A percentile compares a stretch with the other conserved stretches of the same genome.
Evolutionary conservation across 2,113 vertebrate species (phyloP).

Genomic region (Gallinago undulata): DNA sequence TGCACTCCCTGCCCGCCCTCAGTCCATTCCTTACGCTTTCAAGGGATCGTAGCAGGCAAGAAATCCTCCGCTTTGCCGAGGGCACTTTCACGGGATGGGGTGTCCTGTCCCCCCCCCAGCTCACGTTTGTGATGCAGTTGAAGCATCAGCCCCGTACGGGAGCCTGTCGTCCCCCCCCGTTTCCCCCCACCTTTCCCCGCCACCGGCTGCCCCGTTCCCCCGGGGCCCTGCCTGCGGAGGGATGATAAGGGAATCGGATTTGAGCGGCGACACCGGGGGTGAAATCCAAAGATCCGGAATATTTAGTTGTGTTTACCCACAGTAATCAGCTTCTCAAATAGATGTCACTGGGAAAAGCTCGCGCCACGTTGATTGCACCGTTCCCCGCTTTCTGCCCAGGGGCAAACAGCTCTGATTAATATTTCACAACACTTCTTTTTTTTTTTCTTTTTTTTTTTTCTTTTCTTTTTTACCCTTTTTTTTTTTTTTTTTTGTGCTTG

Average conservation of each 20-base stretch:
- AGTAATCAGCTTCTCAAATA: constrained; percentile 75
- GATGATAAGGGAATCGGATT: constrained; percentile 79
- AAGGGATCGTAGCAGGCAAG: constrained; percentile 54
- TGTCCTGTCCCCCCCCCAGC: constrained; percentile 16
- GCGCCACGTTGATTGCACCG: constrained; percentile 47
- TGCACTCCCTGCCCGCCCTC: neutral
- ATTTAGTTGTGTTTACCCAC: constrained; percentile 71
- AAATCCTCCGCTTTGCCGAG: constrained; percentile 68
- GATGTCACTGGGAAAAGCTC: constrained; percentile 45
- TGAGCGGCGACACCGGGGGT: constrained; percentile 15
- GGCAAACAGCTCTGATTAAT: constrained; percentile 79
- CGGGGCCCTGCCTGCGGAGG: constrained; percentile 76
- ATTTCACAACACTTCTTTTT: constrained; percentile 77
- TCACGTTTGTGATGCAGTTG: constrained; percentile 76
- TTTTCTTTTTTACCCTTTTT: neutral
- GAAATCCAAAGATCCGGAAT: constrained; percentile 62
- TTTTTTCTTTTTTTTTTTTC: neutral
- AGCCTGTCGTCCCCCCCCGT: neutral
- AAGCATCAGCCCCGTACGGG: constrained; percentile 43
- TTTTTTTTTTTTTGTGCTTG: neutral
- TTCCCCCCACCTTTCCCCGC: neutral
- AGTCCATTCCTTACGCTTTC: constrained; percentile 19
- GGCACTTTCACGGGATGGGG: constrained; percentile 40
- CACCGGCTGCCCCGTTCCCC: constrained; percentile 21
- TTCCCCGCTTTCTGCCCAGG: constrained; percentile 51